These are phyloP conservation scores for Lampropteryx suffumata DNA, from an alignment of 2,888 invertebrate species.

Conservation along the genomic window DNA sequence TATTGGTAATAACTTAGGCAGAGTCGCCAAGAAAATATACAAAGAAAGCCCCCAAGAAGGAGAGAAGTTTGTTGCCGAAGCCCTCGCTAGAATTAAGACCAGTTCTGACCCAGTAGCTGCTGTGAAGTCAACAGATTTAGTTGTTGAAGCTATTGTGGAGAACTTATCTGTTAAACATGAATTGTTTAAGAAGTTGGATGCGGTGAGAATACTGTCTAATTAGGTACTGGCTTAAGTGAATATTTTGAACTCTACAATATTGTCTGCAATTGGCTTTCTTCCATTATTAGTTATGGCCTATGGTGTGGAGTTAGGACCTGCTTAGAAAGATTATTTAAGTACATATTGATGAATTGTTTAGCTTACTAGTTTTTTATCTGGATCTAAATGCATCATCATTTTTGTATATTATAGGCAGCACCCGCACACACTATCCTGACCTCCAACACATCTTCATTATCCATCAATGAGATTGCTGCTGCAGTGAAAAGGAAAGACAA, in stretches of 20 bases:
- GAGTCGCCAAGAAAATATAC: slow-evolving; percentile 91
- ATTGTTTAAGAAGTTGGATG: slow-evolving; percentile 88
- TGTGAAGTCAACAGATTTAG: slow-evolving; percentile 86
- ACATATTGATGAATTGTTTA: too few species aligned
- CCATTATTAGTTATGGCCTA: too few species aligned
- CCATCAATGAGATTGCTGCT: slow-evolving; percentile 90
- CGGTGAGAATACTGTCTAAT: slow-evolving; percentile 62
- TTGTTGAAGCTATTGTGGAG: slow-evolving; percentile 94
- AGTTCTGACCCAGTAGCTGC: slow-evolving; percentile 83
- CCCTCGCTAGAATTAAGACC: slow-evolving; percentile 82
- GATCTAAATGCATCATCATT: too few species aligned
- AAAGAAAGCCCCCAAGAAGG: slow-evolving; percentile 86
- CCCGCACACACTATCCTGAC: slow-evolving; percentile 90
- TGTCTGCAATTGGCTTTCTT: too few species aligned
- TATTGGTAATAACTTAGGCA: slow-evolving; percentile 87
- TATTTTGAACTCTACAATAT: too few species aligned
- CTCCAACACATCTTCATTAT: slow-evolving; percentile 94
- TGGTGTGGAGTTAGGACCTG: too few species aligned
- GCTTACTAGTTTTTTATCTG: too few species aligned
- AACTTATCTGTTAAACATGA: slow-evolving; percentile 90
- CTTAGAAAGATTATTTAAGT: too few species aligned
- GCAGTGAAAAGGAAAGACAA: slow-evolving; percentile 87
- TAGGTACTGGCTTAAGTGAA: too few species aligned
- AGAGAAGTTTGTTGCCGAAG: slow-evolving; percentile 85
- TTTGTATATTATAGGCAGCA: slow-evolving; percentile 78